Evolutionary conservation across 2,113 vertebrate species (phyloP), one percentile per base, ranked within the genome.

Genomic region (Thamnaconus septentrionalis): DNA sequence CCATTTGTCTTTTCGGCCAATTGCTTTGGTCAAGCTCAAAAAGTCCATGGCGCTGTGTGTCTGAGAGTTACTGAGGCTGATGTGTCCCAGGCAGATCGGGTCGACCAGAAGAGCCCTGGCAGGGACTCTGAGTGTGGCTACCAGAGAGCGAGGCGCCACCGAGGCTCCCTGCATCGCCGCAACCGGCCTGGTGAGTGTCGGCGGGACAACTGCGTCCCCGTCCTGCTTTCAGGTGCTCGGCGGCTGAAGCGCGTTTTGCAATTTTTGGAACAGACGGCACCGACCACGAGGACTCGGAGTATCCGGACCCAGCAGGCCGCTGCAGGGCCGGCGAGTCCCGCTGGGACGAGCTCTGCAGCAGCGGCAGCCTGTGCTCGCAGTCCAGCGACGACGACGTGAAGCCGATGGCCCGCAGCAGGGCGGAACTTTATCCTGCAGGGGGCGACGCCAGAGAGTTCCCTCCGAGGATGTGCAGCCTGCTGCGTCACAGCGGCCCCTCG

Each of bases 1-100:
- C 18, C 18, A 31, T 31, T n/a, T n/a, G n/a, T n/a, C n/a, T n/a
- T n/a, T n/a, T n/a, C n/a, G n/a, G n/a, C n/a, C n/a, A n/a, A n/a
- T n/a, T n/a, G n/a, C n/a, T n/a, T n/a, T n/a, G n/a, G n/a, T n/a
- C n/a, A n/a, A n/a, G n/a, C n/a, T n/a, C n/a, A n/a, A n/a, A n/a
- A 31, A 31, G 18, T 31, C 18, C 18, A 31, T 31, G 18, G 45
- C 50, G n/a, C 62, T 41, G 44, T 53, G 7, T 7, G 45, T 80
- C 69, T 78, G 58, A 78, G 65, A 79, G 75, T 91, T 66, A 89
- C 91, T 92, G 87, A 90, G 75, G 79, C 81, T 91, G 57, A 81
- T 88, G 58, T 94, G 80, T 91, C 90, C 90, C 91, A 99, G 97
- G 96, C 92, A 95, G 96, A 95, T 64, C 93, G 94, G 61, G 89